Conservation (phyloP, 1,140 invertebrate genomes). For the Batillaria attramentaria region DNA sequence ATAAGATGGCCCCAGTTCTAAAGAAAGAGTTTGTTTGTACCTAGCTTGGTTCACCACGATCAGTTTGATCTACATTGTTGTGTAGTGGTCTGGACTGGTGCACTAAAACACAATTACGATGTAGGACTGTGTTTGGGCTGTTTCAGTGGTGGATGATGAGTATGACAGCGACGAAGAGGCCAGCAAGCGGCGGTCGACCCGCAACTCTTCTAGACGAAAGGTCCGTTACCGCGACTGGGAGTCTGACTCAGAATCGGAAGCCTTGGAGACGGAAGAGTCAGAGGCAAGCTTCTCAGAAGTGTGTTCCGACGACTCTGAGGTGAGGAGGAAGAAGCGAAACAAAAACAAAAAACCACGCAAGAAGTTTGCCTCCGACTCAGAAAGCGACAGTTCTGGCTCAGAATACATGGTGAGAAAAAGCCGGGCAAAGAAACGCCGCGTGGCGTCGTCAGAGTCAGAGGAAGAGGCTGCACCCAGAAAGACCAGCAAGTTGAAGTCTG, state of each 20-base stretch:
- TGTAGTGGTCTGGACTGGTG: too few relatives aligned
- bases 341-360: constrained; percentile 29
- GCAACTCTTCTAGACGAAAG: constrained; percentile 42
- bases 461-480: constrained; percentile 39
- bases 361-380: constrained; percentile 21
- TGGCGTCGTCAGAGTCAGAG: constrained; percentile 28
- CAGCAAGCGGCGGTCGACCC: constrained; percentile 42
- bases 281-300: constrained; percentile 47
- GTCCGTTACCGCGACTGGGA: constrained; percentile 54
- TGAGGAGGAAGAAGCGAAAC: constrained; percentile 23
- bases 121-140: too few relatives aligned
- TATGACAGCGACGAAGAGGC: constrained; percentile 61
- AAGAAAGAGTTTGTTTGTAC: too few relatives aligned
- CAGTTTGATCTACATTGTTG: too few relatives aligned
- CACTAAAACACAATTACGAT: too few relatives aligned
- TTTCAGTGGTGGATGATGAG: constrained; percentile 64
- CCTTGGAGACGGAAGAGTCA: constrained; percentile 38
- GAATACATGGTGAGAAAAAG: constrained; percentile 28
- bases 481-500: constrained; percentile 1
- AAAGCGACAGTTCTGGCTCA: constrained; percentile 25
- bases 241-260: constrained; percentile 49
- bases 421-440: constrained; percentile 29
- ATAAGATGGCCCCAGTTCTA: too few relatives aligned
- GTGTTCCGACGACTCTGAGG: constrained; percentile 41
- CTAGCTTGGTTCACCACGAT: too few relatives aligned